Evolutionary conservation across 1,140 invertebrate species (phyloP), one percentile per base, ranked within the genome.

Genomic region (Colletes latitarsis): DNA sequence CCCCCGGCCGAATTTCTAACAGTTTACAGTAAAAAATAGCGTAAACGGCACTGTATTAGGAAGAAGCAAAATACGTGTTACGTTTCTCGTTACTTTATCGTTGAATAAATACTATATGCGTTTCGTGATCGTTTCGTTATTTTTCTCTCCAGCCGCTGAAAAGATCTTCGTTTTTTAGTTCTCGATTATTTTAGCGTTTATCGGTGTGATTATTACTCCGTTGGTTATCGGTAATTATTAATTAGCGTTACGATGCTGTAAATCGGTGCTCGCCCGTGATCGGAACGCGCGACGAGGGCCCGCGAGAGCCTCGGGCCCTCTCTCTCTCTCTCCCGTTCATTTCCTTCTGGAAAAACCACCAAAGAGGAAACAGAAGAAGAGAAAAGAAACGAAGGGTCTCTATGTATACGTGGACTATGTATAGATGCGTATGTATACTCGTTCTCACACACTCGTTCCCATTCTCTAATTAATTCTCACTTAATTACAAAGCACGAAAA

Each of bases 21-120:
- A 91, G 84, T 92, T 30, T 93, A 93, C 90, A 92, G 92, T 93
- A 93, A 93, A 93, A 93, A 93, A 93, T 93, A 93, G 92, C 92
- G 89, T 93, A 91, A 93, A 93, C 93, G 92, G 93, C 93, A 93
- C 92, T 93, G 92, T 92, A 93, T 93, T 93, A 93, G 92, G 92
- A 93, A 93, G 92, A 93, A 93, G 93, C 93, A 93, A 93, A 93
- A 93, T 93, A 93, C 92, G 92, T 86, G 88, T 92, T 92, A 92
- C 91, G 91, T 92, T 93, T 55, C 88, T 93, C 91, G 90, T 91
- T 92, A 92, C 87, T 91, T 86, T 91, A 92, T 93, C 90, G 89
- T 92, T 93, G 92, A 46, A 92, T 93, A 92, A 93, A 92, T 93
- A 90, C 87, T 93, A 92, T 90, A 91, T 91, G 88, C 63, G 53